Conservation (phyloP, 1,140 invertebrate species). For the Scaptodrosophila lebanonensis region DNA sequence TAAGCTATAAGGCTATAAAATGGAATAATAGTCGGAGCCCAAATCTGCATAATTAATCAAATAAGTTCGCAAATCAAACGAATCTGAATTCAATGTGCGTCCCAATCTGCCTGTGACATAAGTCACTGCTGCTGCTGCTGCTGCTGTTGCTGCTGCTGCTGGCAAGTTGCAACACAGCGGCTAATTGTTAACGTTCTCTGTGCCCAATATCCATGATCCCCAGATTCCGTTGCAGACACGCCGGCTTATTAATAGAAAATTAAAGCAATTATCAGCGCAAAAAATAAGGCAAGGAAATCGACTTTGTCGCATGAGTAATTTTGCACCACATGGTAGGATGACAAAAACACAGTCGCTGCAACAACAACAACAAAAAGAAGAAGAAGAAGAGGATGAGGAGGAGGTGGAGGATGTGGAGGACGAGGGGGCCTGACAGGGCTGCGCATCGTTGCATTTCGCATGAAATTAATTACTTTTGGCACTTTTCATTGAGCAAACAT, state of each 20-base stretch:
- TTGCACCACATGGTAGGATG: conserved; percentile 52
- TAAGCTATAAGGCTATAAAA: no score
- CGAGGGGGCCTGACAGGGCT: conserved; percentile 20
- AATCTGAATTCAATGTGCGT: conserved; percentile 2
- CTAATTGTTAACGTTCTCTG: conserved; percentile 70
- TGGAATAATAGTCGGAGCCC: no score
- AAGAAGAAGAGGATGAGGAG: background rate
- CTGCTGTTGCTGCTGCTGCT: no score
- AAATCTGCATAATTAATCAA: no score
- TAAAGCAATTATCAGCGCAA: conserved; percentile 70
- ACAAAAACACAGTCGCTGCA: conserved; percentile 40
- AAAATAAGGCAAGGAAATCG: conserved; percentile 63
- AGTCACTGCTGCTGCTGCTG: no score
- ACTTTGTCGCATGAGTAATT: conserved; percentile 63
- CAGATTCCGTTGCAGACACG: background rate
- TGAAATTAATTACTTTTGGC: conserved; percentile 76
- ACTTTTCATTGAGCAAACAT: conserved; percentile 75
- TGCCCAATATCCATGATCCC: conserved; percentile 7
- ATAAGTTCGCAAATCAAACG: no score
- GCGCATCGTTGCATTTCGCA: conserved; percentile 70
- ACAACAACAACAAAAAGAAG: conserved; percentile 27
- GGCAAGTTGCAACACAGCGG: conserved; percentile 71
- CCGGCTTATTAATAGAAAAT: conserved; percentile 73
- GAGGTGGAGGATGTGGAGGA: conserved; percentile 5
- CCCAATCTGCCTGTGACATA: conserved; percentile 49